Conservation (phyloP, 2,113 vertebrate genomes). For the mouse (Mus musculus) region GRCm39 chr11:38714001-38714500, state of each 20-base stretch:
- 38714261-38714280: too few species aligned
- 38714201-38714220: not conserved
- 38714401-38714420: not conserved
- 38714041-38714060: not conserved
- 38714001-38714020: not conserved
- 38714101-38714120: not conserved
- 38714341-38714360: not conserved
- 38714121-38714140: too few species aligned
- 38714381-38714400: not conserved
- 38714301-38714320: not conserved
- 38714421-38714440: not conserved
- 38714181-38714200: fast-evolving
- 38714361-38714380: constrained; percentile 14
- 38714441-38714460: not conserved
- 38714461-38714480: not conserved
- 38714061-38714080: not conserved
- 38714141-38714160: not conserved
- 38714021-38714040: not conserved
- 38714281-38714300: too few species aligned
- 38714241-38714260: not conserved
- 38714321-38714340: not conserved
- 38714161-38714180: too few species aligned
- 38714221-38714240: not conserved
- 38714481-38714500: not conserved
- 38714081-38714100: not conserved